These are phyloP conservation scores for Drosophila mauritiana DNA, from an alignment of 1,140 invertebrate species.

Conservation along the genomic window DNA sequence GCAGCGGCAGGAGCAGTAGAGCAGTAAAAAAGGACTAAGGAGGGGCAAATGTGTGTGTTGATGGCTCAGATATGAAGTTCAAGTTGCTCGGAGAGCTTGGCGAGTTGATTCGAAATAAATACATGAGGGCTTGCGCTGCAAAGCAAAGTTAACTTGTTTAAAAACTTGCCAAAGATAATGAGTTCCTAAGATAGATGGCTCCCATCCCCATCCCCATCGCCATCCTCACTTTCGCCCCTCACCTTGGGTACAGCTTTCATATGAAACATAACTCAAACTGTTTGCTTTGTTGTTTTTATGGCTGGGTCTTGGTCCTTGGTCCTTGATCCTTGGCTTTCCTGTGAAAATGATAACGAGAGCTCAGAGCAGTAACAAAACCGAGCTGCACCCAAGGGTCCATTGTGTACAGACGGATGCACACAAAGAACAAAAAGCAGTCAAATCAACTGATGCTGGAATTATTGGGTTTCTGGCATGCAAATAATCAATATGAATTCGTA, in stretches of 20 bases:
- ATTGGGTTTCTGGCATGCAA: not conserved
- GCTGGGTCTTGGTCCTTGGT: slow-evolving; percentile 62
- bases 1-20: slow-evolving; percentile 3
- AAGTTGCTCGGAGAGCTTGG: slow-evolving; percentile 41
- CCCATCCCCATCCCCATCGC: not conserved
- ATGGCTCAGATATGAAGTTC: slow-evolving; percentile 71
- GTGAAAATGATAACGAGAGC: slow-evolving; percentile 67
- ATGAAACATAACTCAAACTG: slow-evolving; percentile 62
- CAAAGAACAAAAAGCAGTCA: slow-evolving; percentile 10
- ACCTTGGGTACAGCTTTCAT: slow-evolving; percentile 50
- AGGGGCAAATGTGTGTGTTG: slow-evolving; percentile 63
- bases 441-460: not conserved
- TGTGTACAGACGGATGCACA: slow-evolving; percentile 39
- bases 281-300: slow-evolving; percentile 64
- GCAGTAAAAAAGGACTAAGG: slow-evolving; percentile 21
- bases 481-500: not conserved
- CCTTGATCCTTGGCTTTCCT: slow-evolving; percentile 35
- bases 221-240: not conserved
- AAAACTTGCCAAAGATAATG: slow-evolving; percentile 82
- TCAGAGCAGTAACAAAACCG: slow-evolving; percentile 42
- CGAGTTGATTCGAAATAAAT: slow-evolving; percentile 74
- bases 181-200: slow-evolving; percentile 74
- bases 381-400: slow-evolving; percentile 62
- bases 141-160: slow-evolving; percentile 62
- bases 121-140: slow-evolving; percentile 53